phyloP scores from a whole-genome alignment of 1,140 invertebrate genomes.

The Leptinotarsa texana region DNA sequence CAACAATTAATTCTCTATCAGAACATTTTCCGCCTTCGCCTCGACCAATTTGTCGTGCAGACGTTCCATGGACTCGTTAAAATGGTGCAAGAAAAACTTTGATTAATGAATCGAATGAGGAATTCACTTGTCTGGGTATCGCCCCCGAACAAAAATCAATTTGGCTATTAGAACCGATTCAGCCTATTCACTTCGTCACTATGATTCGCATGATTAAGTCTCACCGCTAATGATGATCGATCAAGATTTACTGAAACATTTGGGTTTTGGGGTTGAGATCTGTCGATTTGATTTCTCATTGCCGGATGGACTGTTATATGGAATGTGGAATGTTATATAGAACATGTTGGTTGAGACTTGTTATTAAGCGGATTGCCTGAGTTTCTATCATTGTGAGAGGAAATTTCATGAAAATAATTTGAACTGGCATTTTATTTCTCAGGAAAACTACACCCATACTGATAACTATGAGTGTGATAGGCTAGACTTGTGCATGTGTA shows the following conservation, averaged over 20 bases:
- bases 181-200: neutral
- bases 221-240: neutral
- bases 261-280: neutral
- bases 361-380: too few relatives aligned
- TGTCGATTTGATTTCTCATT: neutral
- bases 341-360: too few relatives aligned
- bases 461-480: too few relatives aligned
- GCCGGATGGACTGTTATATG: too few relatives aligned
- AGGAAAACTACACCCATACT: too few relatives aligned
- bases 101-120: conserved; percentile 6
- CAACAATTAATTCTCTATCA: conserved; percentile 15
- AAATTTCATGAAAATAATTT: too few relatives aligned
- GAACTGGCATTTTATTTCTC: too few relatives aligned
- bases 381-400: too few relatives aligned
- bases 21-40: neutral
- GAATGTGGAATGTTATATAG: too few relatives aligned
- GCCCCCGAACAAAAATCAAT: conserved; percentile 13
- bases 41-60: conserved; percentile 13
- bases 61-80: neutral
- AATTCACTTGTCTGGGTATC: conserved; percentile 7
- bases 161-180: conserved; percentile 9
- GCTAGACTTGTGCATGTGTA: too few relatives aligned
- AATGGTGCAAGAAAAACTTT: conserved; percentile 14
- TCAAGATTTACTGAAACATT: neutral
- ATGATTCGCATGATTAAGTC: neutral